Conservation (phyloP, 2,797 vertebrate genomes). For the Cichlasoma orientale region DNA sequence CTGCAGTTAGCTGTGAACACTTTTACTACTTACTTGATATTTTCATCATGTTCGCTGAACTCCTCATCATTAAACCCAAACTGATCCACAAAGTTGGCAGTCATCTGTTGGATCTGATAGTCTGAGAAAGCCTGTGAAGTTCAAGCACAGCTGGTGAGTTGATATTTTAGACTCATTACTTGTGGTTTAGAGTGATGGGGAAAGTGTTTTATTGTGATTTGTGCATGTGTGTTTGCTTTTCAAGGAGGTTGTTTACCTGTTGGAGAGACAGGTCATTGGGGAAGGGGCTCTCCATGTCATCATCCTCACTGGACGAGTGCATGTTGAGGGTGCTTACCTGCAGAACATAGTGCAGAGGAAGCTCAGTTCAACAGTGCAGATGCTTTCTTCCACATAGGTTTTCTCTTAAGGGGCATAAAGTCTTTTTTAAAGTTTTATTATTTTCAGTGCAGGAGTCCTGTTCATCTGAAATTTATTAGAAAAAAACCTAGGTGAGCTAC, state of each 20-base stretch:
- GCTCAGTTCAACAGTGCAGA: background rate
- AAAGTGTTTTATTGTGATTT: no score
- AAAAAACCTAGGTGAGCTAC: background rate
- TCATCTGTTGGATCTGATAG: conserved; percentile 99
- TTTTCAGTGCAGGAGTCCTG: background rate
- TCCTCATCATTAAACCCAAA: conserved; percentile 98
- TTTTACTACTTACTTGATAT: conserved; percentile 86
- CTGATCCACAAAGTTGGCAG: conserved; percentile 95
- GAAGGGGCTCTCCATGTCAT: conserved; percentile 93
- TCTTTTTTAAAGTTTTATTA: background rate
- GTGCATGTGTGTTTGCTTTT: background rate
- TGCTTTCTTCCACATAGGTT: background rate
- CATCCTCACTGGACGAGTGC: conserved; percentile 97
- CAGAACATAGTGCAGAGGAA: background rate
- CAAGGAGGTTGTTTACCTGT: conserved; percentile 80
- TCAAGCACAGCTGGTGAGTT: background rate
- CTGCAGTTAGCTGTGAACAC: background rate
- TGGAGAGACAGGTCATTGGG: conserved; percentile 94
- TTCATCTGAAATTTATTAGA: background rate
- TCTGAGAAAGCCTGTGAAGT: conserved; percentile 93
- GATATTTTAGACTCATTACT: background rate
- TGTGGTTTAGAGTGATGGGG: background rate
- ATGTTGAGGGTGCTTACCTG: conserved; percentile 97
- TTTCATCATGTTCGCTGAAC: conserved; percentile 96
- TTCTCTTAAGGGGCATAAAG: no score